Evolutionary conservation across 2,113 vertebrate genomes (phyloP).

Genomic region (Platycercus adscitus): DNA sequence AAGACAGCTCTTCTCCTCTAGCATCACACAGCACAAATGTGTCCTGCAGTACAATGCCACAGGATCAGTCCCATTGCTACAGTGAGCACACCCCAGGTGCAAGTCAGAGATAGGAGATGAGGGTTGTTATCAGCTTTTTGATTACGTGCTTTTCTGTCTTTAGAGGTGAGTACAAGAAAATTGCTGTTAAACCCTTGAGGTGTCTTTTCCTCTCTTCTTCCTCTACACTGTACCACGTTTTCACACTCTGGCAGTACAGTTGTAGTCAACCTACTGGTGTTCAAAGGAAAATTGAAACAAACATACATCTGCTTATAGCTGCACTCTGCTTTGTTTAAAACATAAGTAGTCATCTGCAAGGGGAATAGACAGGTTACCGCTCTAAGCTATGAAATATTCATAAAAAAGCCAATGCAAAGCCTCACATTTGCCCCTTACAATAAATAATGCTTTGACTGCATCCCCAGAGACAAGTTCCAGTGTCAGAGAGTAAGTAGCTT

Average conservation of each 20-base stretch:
- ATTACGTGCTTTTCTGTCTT: neutral
- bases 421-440: slow-evolving; percentile 45
- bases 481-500: slow-evolving; percentile 43
- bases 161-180: neutral
- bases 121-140: neutral
- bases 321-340: slow-evolving; percentile 28
- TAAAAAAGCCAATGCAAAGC: neutral
- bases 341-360: neutral
- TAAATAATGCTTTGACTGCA: neutral
- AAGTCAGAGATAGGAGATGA: neutral
- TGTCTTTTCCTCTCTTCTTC: neutral
- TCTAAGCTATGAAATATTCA: slow-evolving; percentile 65
- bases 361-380: slow-evolving; percentile 20
- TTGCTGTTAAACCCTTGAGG: neutral
- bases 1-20: neutral
- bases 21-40: fast-evolving
- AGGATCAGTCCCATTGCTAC: neutral
- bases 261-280: neutral
- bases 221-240: neutral
- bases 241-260: neutral
- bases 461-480: neutral
- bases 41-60: neutral
- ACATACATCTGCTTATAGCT: neutral
- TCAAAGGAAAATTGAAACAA: neutral
- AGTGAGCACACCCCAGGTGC: fast-evolving